Evolutionary conservation across 2,797 vertebrate genomes (phyloP).

Genomic region (Rhabdomys pumilio): DNA sequence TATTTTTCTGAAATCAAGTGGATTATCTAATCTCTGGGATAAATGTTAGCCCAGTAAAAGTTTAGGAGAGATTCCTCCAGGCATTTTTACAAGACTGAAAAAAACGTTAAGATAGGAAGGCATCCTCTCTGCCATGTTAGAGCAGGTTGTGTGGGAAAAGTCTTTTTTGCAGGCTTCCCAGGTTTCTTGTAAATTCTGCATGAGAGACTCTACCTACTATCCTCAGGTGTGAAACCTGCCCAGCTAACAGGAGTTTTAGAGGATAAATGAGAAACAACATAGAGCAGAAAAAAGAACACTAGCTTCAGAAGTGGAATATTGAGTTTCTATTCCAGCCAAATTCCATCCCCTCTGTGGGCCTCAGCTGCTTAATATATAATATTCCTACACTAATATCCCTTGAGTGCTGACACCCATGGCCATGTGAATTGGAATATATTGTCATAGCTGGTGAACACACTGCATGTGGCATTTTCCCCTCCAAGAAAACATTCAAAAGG

Average conservation of each 20-base stretch:
- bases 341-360: not conserved
- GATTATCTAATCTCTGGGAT: slow-evolving; percentile 42
- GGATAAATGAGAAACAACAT: slow-evolving; percentile 34
- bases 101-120: not conserved
- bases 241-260: not conserved
- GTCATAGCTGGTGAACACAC: not conserved
- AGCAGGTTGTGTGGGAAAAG: not conserved
- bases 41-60: slow-evolving; percentile 6
- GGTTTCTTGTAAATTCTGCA: not conserved
- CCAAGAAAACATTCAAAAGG: not conserved
- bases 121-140: not conserved
- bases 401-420: not conserved
- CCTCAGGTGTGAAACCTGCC: not conserved
- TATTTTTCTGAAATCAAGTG: not conserved
- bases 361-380: slow-evolving; percentile 9
- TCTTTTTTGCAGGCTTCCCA: not conserved
- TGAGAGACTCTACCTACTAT: not conserved
- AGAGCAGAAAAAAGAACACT: not conserved
- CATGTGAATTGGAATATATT: not conserved
- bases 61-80: slow-evolving; percentile 13
- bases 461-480: not conserved
- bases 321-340: not conserved
- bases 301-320: not conserved
- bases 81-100: not conserved
- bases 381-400: not conserved